Conservation (phyloP, 2,888 invertebrate species). For the Cremastinae sp. region DNA sequence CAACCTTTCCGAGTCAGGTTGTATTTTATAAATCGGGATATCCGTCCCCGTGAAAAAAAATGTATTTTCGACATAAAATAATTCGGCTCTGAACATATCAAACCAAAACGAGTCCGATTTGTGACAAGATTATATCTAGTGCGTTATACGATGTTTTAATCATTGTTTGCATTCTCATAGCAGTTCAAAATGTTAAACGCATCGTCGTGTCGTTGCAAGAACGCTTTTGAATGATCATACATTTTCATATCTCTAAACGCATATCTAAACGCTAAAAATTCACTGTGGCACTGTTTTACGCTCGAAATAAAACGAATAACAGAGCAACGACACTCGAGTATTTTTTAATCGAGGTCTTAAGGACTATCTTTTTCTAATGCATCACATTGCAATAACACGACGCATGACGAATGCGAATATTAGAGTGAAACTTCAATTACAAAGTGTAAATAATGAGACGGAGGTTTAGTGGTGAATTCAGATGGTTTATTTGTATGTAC, state of each 20-base stretch:
- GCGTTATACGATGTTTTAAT: conserved; percentile 23
- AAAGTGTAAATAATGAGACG: conserved; percentile 51
- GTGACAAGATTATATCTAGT: conserved; percentile 7
- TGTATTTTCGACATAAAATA: not conserved
- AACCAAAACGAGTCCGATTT: conserved; percentile 10
- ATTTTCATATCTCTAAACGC: not conserved
- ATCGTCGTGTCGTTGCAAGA: conserved; percentile 9
- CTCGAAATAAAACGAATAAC: not conserved
- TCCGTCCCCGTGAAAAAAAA: conserved; percentile 37
- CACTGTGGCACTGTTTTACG: not conserved
- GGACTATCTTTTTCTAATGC: not conserved
- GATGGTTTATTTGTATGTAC: conserved; percentile 49
- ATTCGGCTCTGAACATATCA: conserved; percentile 42
- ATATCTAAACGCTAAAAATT: not conserved
- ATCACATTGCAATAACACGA: too few species aligned
- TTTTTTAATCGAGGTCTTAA: too few species aligned
- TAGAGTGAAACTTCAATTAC: conserved; percentile 14
- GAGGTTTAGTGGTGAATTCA: conserved; percentile 46
- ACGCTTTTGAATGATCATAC: not conserved
- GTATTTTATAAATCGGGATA: conserved; percentile 7
- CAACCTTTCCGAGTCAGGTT: conserved; percentile 17
- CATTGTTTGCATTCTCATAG: conserved; percentile 22
- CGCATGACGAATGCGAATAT: conserved; percentile 9
- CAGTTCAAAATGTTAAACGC: conserved; percentile 11
- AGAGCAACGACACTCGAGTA: not conserved